A percentile compares a stretch with the other conserved stretches of the same genome.
Conservation (phyloP, 2,113 vertebrate species). For the Zosterops borbonicus region DNA sequence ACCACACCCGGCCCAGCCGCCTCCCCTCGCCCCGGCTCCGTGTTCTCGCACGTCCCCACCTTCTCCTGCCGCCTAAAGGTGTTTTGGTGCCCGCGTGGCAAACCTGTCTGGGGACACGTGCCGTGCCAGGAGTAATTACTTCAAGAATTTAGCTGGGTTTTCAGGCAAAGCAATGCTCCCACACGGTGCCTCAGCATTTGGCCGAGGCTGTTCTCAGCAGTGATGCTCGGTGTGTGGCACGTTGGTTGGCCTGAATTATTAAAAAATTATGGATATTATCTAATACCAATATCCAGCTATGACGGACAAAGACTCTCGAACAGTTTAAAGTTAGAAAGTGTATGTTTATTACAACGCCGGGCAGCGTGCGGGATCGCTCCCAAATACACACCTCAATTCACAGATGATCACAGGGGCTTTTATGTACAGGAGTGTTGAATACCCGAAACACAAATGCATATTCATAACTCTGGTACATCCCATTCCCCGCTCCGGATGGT, state of each 20-base stretch:
- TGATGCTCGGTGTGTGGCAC: accelerated
- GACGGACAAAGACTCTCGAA: no score
- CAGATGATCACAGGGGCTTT: no score
- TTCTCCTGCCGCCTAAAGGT: not conserved
- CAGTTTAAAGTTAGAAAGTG: no score
- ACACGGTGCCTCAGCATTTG: accelerated
- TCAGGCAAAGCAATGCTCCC: not conserved
- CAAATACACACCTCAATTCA: no score
- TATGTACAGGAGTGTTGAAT: no score
- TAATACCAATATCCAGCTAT: no score
- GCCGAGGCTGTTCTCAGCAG: not conserved
- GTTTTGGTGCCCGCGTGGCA: not conserved
- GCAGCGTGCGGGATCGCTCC: no score
- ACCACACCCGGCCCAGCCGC: accelerated
- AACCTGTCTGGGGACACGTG: not conserved
- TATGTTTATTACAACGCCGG: no score
- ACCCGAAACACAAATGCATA: no score
- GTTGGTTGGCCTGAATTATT: not conserved
- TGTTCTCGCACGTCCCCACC: not conserved
- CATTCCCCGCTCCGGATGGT: no score
- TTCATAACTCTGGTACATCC: no score
- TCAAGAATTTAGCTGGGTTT: not conserved
- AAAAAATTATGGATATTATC: no score
- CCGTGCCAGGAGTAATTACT: accelerated
- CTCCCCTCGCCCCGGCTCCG: accelerated